These are phyloP conservation scores for Sebastes cheni DNA, from an alignment of 2,797 vertebrate species.

Conservation along the genomic window DNA sequence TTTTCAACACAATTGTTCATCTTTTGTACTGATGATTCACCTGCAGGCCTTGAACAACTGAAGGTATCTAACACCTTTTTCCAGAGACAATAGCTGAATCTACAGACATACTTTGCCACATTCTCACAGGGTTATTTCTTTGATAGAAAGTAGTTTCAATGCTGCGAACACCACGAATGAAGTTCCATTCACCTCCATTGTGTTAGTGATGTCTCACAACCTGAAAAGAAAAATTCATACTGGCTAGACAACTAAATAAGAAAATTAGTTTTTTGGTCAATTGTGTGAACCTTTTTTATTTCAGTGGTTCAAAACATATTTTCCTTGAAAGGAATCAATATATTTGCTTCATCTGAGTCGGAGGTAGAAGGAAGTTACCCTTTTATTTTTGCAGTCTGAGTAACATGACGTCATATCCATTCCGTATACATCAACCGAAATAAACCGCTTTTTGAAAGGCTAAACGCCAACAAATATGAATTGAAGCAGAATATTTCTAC, in stretches of 20 bases:
- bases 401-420: too few species aligned
- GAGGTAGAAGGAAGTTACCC: too few species aligned
- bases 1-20: neutral
- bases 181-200: neutral
- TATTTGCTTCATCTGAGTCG: too few species aligned
- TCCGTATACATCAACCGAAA: too few species aligned
- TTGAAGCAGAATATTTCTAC: too few species aligned
- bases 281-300: slow-evolving; percentile 16
- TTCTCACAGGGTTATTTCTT: neutral
- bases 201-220: neutral
- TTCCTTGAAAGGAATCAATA: too few species aligned
- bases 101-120: neutral
- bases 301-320: neutral
- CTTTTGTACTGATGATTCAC: neutral
- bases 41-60: neutral
- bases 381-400: too few species aligned
- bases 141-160: neutral
- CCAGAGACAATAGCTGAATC: neutral
- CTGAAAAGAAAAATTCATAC: neutral
- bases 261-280: neutral
- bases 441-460: too few species aligned
- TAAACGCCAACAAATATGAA: too few species aligned
- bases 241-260: neutral
- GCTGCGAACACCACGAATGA: neutral
- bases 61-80: too few species aligned